A percentile compares a stretch with the other conserved stretches of the same genome.
Evolutionary conservation across 2,113 vertebrate species (phyloP).

Genomic region (Hydrolagus affinis): DNA sequence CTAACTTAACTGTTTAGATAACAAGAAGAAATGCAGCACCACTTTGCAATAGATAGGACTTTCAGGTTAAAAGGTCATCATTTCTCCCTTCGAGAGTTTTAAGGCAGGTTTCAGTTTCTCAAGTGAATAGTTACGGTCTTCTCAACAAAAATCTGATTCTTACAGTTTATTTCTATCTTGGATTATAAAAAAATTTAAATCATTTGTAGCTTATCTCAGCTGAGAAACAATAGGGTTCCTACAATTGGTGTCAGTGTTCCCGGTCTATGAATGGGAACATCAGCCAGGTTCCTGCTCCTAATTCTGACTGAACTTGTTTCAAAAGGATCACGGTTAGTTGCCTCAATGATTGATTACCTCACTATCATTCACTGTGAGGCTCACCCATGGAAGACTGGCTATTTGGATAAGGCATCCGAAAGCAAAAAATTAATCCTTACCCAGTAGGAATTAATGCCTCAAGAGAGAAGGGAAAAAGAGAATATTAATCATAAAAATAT

Average conservation of each 20-base stretch:
- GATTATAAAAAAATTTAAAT: neutral
- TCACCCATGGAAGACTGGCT: too few species aligned
- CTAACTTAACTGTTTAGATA: neutral
- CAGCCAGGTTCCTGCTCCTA: neutral
- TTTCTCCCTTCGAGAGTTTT: neutral
- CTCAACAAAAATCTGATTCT: neutral
- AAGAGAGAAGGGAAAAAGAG: too few species aligned
- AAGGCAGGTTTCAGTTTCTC: neutral
- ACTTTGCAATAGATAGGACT: neutral
- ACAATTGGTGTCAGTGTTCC: neutral
- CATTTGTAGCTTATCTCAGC: neutral
- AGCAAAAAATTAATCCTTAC: too few species aligned
- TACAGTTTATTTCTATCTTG: neutral
- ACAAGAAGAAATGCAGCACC: neutral
- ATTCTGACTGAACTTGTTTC: neutral
- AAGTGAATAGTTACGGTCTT: neutral
- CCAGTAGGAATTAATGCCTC: too few species aligned
- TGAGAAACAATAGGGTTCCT: neutral
- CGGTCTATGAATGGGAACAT: neutral
- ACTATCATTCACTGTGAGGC: too few species aligned
- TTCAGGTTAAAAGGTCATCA: neutral
- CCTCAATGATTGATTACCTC: too few species aligned
- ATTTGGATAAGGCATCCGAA: too few species aligned
- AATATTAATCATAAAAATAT: too few species aligned
- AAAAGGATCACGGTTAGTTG: too few species aligned